Conservation (phyloP, 1,140 invertebrate genomes). For the Delia radicum region DNA sequence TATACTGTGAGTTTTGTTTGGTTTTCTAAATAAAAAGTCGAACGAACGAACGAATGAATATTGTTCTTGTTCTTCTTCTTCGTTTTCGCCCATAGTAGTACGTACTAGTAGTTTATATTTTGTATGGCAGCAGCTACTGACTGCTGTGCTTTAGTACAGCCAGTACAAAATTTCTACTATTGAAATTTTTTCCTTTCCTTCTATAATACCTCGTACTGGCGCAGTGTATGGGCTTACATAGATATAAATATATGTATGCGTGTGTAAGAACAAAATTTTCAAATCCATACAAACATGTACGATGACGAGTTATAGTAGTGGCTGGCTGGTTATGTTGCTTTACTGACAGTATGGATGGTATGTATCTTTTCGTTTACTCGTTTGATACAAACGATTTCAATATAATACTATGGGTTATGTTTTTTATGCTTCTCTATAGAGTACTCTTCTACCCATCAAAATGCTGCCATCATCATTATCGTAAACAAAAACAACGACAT, state of each 20-base stretch:
- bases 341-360: background rate
- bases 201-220: background rate
- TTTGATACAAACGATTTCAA: background rate
- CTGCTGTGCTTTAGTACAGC: conserved; percentile 8
- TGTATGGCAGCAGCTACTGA: too few species aligned
- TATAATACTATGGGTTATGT: background rate
- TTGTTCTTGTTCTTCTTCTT: background rate
- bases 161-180: conserved; percentile 7
- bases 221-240: background rate
- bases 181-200: background rate
- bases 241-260: background rate
- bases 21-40: too few species aligned
- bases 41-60: background rate
- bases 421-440: too few species aligned
- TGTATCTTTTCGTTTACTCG: conserved; percentile 11
- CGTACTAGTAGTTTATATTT: background rate
- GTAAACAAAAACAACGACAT: too few species aligned
- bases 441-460: background rate
- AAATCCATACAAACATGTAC: background rate
- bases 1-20: too few species aligned
- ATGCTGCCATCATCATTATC: background rate
- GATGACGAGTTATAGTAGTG: too few species aligned
- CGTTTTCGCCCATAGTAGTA: background rate
- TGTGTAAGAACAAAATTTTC: background rate
- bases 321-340: background rate